Evolutionary conservation across 2,888 invertebrate species (phyloP).

Genomic region (Caenorhabditis japonica): DNA sequence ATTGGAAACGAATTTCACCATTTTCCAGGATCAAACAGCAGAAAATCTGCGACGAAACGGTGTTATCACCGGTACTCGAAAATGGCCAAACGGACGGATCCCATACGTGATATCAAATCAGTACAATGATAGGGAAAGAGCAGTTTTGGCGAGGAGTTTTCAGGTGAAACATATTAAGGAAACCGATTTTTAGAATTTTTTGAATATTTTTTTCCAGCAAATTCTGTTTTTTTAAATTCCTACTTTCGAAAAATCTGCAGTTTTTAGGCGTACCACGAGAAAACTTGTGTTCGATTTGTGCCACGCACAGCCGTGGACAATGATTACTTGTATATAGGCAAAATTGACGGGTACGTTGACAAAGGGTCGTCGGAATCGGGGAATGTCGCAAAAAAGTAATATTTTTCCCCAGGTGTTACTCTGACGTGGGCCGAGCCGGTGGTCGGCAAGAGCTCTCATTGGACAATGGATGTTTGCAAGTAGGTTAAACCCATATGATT

Average conservation of each 20-base stretch:
- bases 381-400: too few relatives aligned
- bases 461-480: constrained; percentile 76
- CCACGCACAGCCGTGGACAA: constrained; percentile 70
- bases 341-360: constrained; percentile 74
- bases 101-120: constrained; percentile 76
- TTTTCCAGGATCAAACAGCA: constrained; percentile 42
- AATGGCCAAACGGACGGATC: constrained; percentile 77
- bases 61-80: constrained; percentile 71
- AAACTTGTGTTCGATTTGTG: constrained; percentile 76
- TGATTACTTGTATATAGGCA: constrained; percentile 77
- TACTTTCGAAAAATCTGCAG: too few relatives aligned
- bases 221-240: too few relatives aligned
- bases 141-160: constrained; percentile 75
- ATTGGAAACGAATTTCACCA: constrained; percentile 18
- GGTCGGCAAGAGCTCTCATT: constrained; percentile 76
- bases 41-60: constrained; percentile 69
- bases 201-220: neutral
- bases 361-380: neutral
- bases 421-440: constrained; percentile 77
- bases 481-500: neutral
- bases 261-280: constrained; percentile 75
- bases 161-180: constrained; percentile 44
- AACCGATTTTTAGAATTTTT: constrained; percentile 13
- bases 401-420: constrained; percentile 71
- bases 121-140: constrained; percentile 75